These are phyloP conservation scores for Leuctra nigra DNA, from an alignment of 2,888 invertebrate species.

Conservation along the genomic window DNA sequence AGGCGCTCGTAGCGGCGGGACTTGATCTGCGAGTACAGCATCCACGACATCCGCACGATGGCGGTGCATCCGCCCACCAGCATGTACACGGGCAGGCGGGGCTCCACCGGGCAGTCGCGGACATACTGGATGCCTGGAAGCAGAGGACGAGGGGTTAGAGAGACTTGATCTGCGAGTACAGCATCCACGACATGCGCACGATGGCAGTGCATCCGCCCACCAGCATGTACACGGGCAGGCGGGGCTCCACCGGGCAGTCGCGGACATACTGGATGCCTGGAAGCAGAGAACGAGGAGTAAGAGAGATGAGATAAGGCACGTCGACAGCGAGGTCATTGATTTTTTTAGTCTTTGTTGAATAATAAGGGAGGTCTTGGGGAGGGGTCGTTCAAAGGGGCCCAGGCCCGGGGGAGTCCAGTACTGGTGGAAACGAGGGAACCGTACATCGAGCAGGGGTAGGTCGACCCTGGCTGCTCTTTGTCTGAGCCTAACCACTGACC, in stretches of 20 bases:
- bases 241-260: constrained; percentile 70
- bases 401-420: too few relatives aligned
- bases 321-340: too few relatives aligned
- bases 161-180: not conserved
- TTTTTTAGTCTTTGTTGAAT: too few relatives aligned
- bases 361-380: too few relatives aligned
- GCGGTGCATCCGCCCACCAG: constrained; percentile 76
- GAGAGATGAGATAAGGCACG: too few relatives aligned
- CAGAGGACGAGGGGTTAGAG: constrained; percentile 3
- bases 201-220: constrained; percentile 74
- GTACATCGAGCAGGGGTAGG: too few relatives aligned
- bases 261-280: constrained; percentile 73
- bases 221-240: constrained; percentile 74
- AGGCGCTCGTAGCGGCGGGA: constrained; percentile 45
- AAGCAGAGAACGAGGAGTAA: too few relatives aligned
- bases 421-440: too few relatives aligned
- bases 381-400: too few relatives aligned
- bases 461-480: too few relatives aligned
- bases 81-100: constrained; percentile 73
- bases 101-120: constrained; percentile 70
- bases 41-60: constrained; percentile 60
- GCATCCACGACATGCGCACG: constrained; percentile 59
- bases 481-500: too few relatives aligned
- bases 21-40: constrained; percentile 58
- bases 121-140: constrained; percentile 70